These are phyloP conservation scores for Arion vulgaris DNA, from an alignment of 1,140 invertebrate genomes.

Conservation along the genomic window DNA sequence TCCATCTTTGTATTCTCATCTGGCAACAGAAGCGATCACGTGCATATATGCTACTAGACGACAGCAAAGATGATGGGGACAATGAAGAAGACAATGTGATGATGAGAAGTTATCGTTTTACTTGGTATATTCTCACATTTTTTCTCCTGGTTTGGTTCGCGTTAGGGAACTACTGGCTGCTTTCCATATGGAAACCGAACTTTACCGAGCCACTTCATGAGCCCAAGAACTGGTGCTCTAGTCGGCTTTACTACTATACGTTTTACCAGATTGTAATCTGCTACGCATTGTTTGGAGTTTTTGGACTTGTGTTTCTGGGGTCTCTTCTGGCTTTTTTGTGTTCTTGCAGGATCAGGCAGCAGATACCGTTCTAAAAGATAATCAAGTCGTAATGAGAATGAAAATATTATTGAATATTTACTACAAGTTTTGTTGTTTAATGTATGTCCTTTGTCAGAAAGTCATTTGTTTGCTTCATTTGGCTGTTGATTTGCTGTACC, in stretches of 20 bases:
- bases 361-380: too few species aligned
- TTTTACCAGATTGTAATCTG: slow-evolving; percentile 80
- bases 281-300: slow-evolving; percentile 76
- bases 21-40: slow-evolving; percentile 52
- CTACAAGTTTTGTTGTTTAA: too few species aligned
- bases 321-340: too few species aligned
- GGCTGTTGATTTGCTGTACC: too few species aligned
- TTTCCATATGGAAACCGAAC: slow-evolving; percentile 61
- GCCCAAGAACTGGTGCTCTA: slow-evolving; percentile 66
- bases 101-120: slow-evolving; percentile 48
- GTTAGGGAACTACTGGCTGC: slow-evolving; percentile 74
- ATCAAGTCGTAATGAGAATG: too few species aligned
- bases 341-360: too few species aligned
- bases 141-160: slow-evolving; percentile 74
- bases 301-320: too few species aligned
- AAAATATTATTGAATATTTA: too few species aligned
- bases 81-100: slow-evolving; percentile 49
- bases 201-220: slow-evolving; percentile 76
- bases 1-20: slow-evolving; percentile 55
- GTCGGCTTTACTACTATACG: slow-evolving; percentile 56
- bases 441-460: too few species aligned
- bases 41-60: slow-evolving; percentile 42
- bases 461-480: too few species aligned
- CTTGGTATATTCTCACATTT: slow-evolving; percentile 44
- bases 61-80: slow-evolving; percentile 39